A percentile compares a stretch with the other conserved stretches of the same genome.
phyloP scores from a whole-genome alignment of 1,140 invertebrate genomes.

The Scaptomyza pallida region DNA sequence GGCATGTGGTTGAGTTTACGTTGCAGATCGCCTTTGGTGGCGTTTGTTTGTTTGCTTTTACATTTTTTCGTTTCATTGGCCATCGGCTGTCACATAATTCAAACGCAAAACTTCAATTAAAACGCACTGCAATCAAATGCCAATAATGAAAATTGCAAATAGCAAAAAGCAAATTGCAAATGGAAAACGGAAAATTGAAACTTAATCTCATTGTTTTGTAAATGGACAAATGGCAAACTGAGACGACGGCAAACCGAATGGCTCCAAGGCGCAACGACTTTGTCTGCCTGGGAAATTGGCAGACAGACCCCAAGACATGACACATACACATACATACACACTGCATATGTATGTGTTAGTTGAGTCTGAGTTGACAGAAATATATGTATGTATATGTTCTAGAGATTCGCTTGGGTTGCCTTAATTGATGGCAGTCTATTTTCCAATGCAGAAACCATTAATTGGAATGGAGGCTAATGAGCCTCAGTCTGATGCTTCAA shows the following conservation, averaged over 20 bases:
- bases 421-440: slow-evolving; percentile 64
- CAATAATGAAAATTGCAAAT: slow-evolving; percentile 19
- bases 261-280: slow-evolving; percentile 36
- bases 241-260: slow-evolving; percentile 28
- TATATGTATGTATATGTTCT: slow-evolving; percentile 13
- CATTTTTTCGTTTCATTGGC: slow-evolving; percentile 43
- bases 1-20: neutral
- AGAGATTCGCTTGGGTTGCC: slow-evolving; percentile 49
- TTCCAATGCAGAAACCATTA: slow-evolving; percentile 44
- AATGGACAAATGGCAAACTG: slow-evolving; percentile 38
- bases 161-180: slow-evolving; percentile 4
- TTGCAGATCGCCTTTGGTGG: slow-evolving; percentile 29
- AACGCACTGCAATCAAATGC: slow-evolving; percentile 44
- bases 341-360: too few species aligned
- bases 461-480: slow-evolving; percentile 48
- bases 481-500: slow-evolving; percentile 20
- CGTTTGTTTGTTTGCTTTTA: slow-evolving; percentile 45
- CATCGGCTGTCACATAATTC: slow-evolving; percentile 72
- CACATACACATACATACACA: slow-evolving; percentile 1
- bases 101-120: slow-evolving; percentile 59
- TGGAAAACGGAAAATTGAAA: slow-evolving; percentile 67
- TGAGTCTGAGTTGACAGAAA: too few species aligned
- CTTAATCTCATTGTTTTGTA: slow-evolving; percentile 59
- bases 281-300: slow-evolving; percentile 17
- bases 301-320: slow-evolving; percentile 20